Conservation (phyloP, 2,888 invertebrate genomes). For the Cataglyphis cursor region DNA sequence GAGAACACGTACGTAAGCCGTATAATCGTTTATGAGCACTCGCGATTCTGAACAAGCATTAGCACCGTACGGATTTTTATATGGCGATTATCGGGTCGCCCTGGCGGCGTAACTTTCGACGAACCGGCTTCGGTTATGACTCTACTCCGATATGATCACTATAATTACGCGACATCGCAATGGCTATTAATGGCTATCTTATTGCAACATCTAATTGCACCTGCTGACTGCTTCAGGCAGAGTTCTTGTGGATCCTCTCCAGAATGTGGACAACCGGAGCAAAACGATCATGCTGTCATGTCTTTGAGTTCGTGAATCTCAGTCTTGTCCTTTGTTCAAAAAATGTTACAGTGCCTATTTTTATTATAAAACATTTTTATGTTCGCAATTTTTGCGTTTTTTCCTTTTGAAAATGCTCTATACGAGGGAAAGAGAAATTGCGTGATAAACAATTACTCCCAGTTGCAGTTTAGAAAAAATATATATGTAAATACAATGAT, state of each 20-base stretch:
- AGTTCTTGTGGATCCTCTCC: conserved; percentile 56
- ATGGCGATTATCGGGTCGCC: neutral
- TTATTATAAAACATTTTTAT: conserved; percentile 48
- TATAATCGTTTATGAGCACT: conserved; percentile 12
- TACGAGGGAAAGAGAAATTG: neutral
- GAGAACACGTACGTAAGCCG: neutral
- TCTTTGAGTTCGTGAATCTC: conserved; percentile 10
- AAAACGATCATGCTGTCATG: conserved; percentile 36
- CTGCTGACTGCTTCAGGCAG: conserved; percentile 70
- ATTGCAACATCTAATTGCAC: conserved; percentile 83
- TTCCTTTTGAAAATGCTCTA: neutral
- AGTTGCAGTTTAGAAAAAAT: neutral
- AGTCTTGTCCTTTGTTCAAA: conserved; percentile 48
- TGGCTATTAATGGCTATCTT: conserved; percentile 83
- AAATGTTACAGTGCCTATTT: conserved; percentile 28
- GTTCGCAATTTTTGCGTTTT: neutral
- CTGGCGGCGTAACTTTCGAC: conserved; percentile 54
- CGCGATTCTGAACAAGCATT: conserved; percentile 11
- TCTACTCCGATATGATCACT: conserved; percentile 80
- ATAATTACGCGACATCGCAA: conserved; percentile 82
- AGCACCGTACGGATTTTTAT: conserved; percentile 12
- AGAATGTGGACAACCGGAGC: conserved; percentile 40
- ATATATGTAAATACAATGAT: neutral
- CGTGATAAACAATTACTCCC: neutral
- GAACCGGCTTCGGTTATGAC: conserved; percentile 76